Conservation (phyloP, 2,797 vertebrate genomes). For the Tragelaphus oryx region DNA sequence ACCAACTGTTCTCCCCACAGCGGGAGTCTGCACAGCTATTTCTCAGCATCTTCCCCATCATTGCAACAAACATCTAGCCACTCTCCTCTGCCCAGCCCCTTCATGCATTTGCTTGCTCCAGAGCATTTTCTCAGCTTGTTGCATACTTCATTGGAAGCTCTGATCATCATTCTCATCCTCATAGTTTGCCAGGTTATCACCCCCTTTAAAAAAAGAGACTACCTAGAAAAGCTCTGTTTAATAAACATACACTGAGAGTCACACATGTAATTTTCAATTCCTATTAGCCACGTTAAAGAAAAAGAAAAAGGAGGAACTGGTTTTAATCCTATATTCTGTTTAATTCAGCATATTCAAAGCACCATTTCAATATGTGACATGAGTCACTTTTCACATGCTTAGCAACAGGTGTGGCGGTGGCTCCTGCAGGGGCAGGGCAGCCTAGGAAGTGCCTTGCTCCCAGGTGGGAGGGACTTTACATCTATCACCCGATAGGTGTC, state of each 20-base stretch:
- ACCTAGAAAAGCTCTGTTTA: not conserved
- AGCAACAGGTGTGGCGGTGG: fast-evolving
- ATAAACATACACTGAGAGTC: not conserved
- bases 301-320: not conserved
- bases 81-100: not conserved
- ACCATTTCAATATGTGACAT: not conserved
- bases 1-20: no score
- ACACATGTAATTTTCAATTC: not conserved
- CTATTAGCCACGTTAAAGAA: not conserved
- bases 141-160: not conserved
- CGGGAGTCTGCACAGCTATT: fast-evolving
- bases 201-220: not conserved
- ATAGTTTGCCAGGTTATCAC: not conserved
- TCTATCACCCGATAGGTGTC: fast-evolving
- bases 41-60: not conserved
- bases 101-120: not conserved
- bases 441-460: fast-evolving
- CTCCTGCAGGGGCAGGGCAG: not conserved
- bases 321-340: not conserved
- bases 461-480: fast-evolving
- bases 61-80: not conserved
- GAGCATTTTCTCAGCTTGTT: not conserved
- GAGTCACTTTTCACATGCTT: not conserved
- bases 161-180: not conserved
- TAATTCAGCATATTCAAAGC: not conserved